phyloP scores from a whole-genome alignment of 1,140 invertebrate species.

The Drosophila kanapiae region DNA sequence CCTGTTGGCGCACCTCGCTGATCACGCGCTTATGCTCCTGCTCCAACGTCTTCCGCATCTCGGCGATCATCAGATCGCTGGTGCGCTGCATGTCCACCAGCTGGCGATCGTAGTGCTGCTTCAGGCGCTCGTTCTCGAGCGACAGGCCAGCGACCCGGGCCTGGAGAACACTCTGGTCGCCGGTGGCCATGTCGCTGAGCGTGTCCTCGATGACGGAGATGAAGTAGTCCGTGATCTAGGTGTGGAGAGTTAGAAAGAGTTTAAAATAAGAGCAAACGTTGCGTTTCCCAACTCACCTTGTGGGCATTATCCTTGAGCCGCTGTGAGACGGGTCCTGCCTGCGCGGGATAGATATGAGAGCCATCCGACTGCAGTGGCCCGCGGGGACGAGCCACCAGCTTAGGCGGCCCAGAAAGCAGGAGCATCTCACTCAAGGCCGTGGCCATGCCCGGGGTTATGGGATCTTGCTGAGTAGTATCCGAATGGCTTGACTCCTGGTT shows the following conservation, averaged over 20 bases:
- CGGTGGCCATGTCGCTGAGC: conserved; percentile 86
- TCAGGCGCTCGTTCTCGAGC: conserved; percentile 89
- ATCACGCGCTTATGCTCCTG: conserved; percentile 88
- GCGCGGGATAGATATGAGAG: conserved; percentile 79
- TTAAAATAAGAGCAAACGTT: no score
- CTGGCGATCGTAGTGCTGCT: conserved; percentile 87
- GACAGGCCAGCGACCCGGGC: conserved; percentile 87
- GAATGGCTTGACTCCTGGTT: conserved; percentile 29
- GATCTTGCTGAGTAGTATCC: conserved; percentile 44
- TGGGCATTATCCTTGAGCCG: conserved; percentile 85
- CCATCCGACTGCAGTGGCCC: conserved; percentile 84
- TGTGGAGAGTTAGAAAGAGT: background rate
- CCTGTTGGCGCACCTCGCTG: conserved; percentile 87
- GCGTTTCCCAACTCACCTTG: conserved; percentile 73
- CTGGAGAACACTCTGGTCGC: conserved; percentile 85
- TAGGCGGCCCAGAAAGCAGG: conserved; percentile 79
- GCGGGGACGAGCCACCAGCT: conserved; percentile 83
- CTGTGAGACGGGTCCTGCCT: conserved; percentile 84
- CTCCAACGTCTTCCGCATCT: conserved; percentile 89
- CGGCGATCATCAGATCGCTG: conserved; percentile 83
- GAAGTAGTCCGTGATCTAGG: conserved; percentile 86
- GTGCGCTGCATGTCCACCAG: conserved; percentile 86
- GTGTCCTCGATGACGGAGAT: conserved; percentile 87
- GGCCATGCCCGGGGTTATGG: conserved; percentile 69
- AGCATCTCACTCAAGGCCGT: conserved; percentile 82